Evolutionary conservation across 1,140 invertebrate species (phyloP), one percentile per base, ranked within the genome.

Genomic region (Rhopalosiphum maidis): DNA sequence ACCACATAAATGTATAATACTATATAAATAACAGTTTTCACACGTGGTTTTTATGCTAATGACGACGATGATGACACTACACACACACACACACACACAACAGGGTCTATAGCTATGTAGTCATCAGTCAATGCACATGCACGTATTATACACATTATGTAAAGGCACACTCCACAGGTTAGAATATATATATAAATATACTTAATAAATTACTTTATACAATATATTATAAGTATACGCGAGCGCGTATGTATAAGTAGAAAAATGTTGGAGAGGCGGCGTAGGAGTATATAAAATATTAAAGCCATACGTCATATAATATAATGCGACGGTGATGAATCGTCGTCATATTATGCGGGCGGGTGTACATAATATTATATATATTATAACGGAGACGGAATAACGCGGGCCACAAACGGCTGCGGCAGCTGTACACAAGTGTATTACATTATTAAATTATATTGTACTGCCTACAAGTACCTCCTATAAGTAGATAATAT

Each of bases 351-450:
- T 46, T 22, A 55, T 89, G 35, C 88, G 51, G 87, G 87, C 87
- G 86, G 48, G 87, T 37, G 46, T 51, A 54, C 37, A 41, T 85
- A 41, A 25, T 30, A 85, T 25, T 23, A 41, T 37, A 83, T 37
- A 37, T 23, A 25, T 41, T 77, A 77, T 43, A 86, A 86, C 30
- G 37, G 18, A 30, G 18, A n/a, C 86, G 86, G 46, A 88, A 77
- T 77, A 77, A 88, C 86, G 86, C 86, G 46, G 86, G 86, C n/a
- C 30, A 48, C 86, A 88, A 77, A 77, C 30, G 30, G 60, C 60
- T 77, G 86, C 86, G 51, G 86, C 46, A 46, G 25, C 60, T 77
- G 60, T 77, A 77, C 60, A 77, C 60, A 77, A 77, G 60, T 68
- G 60, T 77, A 15, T 77, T n/a, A n/a, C 60, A 77, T 77, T 77